Conservation (phyloP, 2,888 invertebrate genomes). For the Protula sp. region DNA sequence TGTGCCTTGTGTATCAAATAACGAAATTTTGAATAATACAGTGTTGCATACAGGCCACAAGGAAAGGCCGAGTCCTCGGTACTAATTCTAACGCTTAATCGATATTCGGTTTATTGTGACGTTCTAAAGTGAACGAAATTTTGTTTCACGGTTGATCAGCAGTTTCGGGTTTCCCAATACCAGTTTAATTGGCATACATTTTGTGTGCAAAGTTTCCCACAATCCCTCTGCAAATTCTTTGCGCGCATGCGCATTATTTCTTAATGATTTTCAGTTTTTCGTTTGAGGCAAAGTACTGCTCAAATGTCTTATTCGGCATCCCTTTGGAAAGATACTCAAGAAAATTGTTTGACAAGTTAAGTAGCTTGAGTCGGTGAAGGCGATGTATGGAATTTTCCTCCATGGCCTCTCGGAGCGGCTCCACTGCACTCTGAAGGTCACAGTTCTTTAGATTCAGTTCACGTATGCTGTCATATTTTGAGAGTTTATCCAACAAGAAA, state of each 20-base stretch:
- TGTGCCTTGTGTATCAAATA: too few relatives aligned
- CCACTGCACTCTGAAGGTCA: neutral
- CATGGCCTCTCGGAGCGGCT: neutral
- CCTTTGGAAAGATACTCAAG: neutral
- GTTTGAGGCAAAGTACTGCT: neutral
- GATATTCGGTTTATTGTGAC: too few relatives aligned
- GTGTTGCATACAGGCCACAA: too few relatives aligned
- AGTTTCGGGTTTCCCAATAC: too few relatives aligned
- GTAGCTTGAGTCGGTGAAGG: neutral
- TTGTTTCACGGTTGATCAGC: too few relatives aligned
- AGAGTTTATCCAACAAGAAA: conserved; percentile 5
- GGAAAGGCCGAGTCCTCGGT: too few relatives aligned
- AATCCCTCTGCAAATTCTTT: too few relatives aligned
- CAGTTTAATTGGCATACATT: too few relatives aligned
- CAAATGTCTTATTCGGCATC: neutral
- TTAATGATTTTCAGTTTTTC: neutral
- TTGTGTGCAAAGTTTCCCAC: too few relatives aligned
- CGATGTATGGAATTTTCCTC: neutral
- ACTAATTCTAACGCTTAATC: too few relatives aligned
- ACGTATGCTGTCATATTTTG: neutral
- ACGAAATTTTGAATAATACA: too few relatives aligned
- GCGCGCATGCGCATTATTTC: neutral
- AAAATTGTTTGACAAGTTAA: neutral
- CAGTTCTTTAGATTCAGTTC: neutral
- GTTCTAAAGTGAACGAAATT: too few relatives aligned